phyloP scores from a whole-genome alignment of 2,113 vertebrate genomes.

The Alethe diademata region DNA sequence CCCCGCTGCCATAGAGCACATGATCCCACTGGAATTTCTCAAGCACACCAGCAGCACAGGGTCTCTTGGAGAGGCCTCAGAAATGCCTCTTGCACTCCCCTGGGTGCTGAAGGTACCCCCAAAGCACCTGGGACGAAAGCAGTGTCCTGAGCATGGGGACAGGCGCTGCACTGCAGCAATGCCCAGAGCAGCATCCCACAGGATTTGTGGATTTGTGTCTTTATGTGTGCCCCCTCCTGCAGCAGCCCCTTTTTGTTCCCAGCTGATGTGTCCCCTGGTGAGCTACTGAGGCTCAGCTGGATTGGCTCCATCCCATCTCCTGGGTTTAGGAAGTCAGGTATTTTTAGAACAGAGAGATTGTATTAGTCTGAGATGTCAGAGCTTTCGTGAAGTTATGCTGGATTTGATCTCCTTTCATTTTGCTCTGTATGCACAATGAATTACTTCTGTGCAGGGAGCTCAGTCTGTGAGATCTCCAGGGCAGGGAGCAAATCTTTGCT shows the following conservation, averaged over 20 bases:
- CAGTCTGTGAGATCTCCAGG: background rate
- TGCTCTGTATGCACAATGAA: background rate
- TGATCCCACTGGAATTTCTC: accelerated
- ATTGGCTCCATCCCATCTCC: background rate
- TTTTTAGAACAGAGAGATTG: background rate
- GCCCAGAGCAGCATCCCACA: accelerated
- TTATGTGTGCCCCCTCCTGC: background rate
- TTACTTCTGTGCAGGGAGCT: background rate
- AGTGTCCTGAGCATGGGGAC: accelerated
- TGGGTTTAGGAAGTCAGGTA: background rate
- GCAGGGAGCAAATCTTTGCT: background rate
- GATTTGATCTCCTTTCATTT: constrained; percentile 7
- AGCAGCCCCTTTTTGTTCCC: background rate
- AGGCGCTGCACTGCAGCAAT: background rate
- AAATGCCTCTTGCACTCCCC: too few species aligned
- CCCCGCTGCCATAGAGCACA: accelerated
- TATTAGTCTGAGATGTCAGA: background rate
- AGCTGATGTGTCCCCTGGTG: background rate
- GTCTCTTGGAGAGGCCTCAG: background rate
- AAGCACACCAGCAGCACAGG: accelerated
- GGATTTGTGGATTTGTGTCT: background rate
- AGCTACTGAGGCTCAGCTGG: background rate
- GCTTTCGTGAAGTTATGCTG: background rate
- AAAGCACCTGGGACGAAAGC: background rate
- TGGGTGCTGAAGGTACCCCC: background rate